Conservation (phyloP, 2,113 vertebrate genomes). For the Dendropsophus ebraccatus region DNA sequence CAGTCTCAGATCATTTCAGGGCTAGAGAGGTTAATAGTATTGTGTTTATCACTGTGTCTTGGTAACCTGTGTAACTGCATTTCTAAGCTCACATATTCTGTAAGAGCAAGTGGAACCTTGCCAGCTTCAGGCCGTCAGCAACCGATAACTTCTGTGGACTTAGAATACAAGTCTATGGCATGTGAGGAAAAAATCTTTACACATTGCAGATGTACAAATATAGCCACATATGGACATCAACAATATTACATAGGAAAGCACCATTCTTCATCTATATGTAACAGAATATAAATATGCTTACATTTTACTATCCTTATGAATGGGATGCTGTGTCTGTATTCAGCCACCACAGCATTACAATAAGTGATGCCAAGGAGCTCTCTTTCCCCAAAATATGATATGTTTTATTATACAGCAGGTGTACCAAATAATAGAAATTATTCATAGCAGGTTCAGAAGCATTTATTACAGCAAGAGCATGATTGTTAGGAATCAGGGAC, state of each 20-base stretch:
- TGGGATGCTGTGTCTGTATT: not conserved
- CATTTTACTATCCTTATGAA: not conserved
- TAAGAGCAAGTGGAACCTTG: conserved; percentile 25
- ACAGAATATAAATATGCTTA: not conserved
- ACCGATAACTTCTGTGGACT: conserved; percentile 28
- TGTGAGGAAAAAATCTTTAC: conserved; percentile 28
- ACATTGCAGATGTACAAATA: conserved; percentile 10
- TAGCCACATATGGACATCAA: conserved; percentile 2
- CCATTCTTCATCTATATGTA: not conserved
- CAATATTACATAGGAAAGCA: not conserved
- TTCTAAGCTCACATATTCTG: conserved; percentile 16
- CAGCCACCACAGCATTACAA: no score
- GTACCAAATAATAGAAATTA: no score
- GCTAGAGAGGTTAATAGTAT: conserved; percentile 7
- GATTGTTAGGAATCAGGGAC: no score
- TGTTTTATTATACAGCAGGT: no score
- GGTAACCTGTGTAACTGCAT: conserved; percentile 12
- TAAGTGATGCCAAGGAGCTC: no score
- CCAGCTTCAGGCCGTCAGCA: conserved; percentile 39
- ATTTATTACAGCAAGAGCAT: no score
- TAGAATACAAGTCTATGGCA: conserved; percentile 3
- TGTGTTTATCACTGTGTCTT: conserved; percentile 6
- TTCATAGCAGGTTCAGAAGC: no score
- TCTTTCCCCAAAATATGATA: no score
- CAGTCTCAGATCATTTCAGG: not conserved